Conservation (phyloP, 2,888 invertebrate genomes). For the Conops quadrifasciatus region DNA sequence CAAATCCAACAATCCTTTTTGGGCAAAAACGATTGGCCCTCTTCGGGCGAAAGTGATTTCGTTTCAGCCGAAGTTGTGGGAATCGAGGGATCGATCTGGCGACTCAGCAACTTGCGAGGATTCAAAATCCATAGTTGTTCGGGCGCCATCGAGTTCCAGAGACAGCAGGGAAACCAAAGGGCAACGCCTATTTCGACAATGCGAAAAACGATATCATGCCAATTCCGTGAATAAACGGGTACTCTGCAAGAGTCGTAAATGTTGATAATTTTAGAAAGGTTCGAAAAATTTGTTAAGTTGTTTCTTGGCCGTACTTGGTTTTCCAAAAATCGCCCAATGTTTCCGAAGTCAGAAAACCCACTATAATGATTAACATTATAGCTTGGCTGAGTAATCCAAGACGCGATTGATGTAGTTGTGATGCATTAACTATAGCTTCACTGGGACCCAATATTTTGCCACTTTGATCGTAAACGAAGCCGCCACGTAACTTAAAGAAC, state of each 20-base stretch:
- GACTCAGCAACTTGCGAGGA: constrained; percentile 83
- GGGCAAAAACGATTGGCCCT: constrained; percentile 69
- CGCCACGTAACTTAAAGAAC: constrained; percentile 90
- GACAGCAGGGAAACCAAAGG: constrained; percentile 93
- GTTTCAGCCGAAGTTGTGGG: constrained; percentile 63
- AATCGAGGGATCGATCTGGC: constrained; percentile 70
- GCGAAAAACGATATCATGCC: constrained; percentile 91
- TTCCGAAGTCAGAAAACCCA: constrained; percentile 89
- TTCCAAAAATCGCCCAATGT: constrained; percentile 94
- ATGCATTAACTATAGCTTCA: constrained; percentile 75
- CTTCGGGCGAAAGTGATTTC: constrained; percentile 62
- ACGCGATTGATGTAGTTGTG: constrained; percentile 90
- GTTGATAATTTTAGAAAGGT: background rate
- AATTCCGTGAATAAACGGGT: constrained; percentile 88
- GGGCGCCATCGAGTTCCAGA: constrained; percentile 96
- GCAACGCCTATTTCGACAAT: constrained; percentile 92
- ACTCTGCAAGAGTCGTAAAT: constrained; percentile 69
- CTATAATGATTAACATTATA: constrained; percentile 87
- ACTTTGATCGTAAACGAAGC: constrained; percentile 79
- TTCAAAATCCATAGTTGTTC: constrained; percentile 93
- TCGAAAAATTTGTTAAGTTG: background rate
- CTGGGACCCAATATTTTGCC: constrained; percentile 70
- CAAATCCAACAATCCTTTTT: constrained; percentile 92
- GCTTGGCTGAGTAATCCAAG: constrained; percentile 90
- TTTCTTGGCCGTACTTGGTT: constrained; percentile 76